phyloP scores from a whole-genome alignment of 2,888 invertebrate species.

The Thelaira solivaga region DNA sequence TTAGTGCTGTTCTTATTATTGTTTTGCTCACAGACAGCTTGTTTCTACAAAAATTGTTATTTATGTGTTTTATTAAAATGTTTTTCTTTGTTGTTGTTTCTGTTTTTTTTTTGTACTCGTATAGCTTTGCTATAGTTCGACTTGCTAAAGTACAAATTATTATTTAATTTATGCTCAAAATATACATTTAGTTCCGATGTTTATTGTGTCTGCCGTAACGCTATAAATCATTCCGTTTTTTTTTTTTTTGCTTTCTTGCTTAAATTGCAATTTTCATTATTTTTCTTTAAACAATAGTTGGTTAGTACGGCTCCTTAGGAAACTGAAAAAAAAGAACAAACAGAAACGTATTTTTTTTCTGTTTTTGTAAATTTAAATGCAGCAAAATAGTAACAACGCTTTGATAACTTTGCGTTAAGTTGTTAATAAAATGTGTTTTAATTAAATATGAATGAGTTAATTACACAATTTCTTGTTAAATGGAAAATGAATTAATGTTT shows the following conservation, averaged over 20 bases:
- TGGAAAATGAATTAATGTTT: constrained; percentile 39
- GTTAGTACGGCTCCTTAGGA: background rate
- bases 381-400: constrained; percentile 16
- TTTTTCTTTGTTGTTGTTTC: background rate
- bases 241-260: constrained; percentile 26
- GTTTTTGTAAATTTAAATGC: constrained; percentile 32
- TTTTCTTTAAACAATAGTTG: constrained; percentile 11
- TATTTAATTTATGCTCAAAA: constrained; percentile 47
- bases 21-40: constrained; percentile 18
- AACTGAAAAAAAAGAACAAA: background rate
- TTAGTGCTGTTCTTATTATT: too few relatives aligned
- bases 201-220: constrained; percentile 34
- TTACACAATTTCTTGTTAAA: constrained; percentile 42
- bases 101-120: too few relatives aligned
- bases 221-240: constrained; percentile 54
- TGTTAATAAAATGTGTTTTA: constrained; percentile 46
- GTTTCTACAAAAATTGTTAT: constrained; percentile 37
- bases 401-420: constrained; percentile 29
- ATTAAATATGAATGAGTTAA: constrained; percentile 37
- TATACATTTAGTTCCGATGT: constrained; percentile 40
- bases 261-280: constrained; percentile 12
- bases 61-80: constrained; percentile 34
- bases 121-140: too few relatives aligned
- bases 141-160: constrained; percentile 9
- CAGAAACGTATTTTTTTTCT: too few relatives aligned